Evolutionary conservation across 2,113 vertebrate genomes (phyloP), one percentile per base, ranked within the genome.

Genomic region (Oenanthe oenanthe): DNA sequence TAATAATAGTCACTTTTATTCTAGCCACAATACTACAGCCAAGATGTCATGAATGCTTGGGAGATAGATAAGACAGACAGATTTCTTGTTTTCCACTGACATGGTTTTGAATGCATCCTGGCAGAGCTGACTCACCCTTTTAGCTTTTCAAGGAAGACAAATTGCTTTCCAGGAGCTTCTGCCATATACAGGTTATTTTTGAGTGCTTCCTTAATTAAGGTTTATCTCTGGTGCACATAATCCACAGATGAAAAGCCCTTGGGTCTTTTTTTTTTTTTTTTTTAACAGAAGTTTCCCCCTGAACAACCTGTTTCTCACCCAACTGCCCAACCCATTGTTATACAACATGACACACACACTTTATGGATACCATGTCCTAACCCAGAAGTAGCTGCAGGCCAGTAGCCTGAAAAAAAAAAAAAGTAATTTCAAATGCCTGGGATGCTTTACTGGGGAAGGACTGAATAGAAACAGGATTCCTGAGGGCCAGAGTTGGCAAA

Each of bases 101-200:
- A 25, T 90, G 71, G 75, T 96, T 96, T 85, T 88, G 63, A 90
- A 93, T 77, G 53, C 56, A 53, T 60, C 65, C 65, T 92, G 83
- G 61, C 79, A 93, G 45, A 57, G n/a, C 79, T 94, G 90, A 90
- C 65, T 96, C 95, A 96, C 65, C 53, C 76, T 83, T 88, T 90
- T 61, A 93, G 51, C 79, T 92, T 97, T 97, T 90, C 88, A 92
- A 78, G 79, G 67, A 95, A 95, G 82, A 96, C 57, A 97, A 95
- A 94, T 90, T 92, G 82, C 79, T 92, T 97, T 97, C 90, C 61
- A 88, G 76, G 92, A 94, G 48, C 61, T 96, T 94, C 73, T 68
- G 75, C 26, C 83, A 29, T 90, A 51, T 61, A 61, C 65, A 93
- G 88, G 68, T 92, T 94, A 95, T 92, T 93, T 94, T 63, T 92